A percentile compares a stretch with the other conserved stretches of the same genome.
These are phyloP conservation scores for Bombycilla garrulus DNA, from an alignment of 2,113 vertebrate genomes.

Conservation along the genomic window DNA sequence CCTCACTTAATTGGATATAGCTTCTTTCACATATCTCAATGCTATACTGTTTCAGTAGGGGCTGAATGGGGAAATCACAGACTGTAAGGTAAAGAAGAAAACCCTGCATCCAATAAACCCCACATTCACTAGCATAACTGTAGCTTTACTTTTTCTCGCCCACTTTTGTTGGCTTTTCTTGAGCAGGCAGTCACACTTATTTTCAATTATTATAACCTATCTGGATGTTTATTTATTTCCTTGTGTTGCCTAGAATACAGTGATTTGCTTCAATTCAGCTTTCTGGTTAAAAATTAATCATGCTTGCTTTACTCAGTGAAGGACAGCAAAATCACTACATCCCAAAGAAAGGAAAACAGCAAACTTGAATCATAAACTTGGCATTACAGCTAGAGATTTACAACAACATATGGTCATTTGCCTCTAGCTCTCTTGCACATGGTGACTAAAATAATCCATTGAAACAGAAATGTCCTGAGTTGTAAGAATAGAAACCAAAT, in stretches of 20 bases:
- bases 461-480: background rate
- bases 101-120: background rate
- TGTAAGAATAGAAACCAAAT: background rate
- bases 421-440: background rate
- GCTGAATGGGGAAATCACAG: background rate
- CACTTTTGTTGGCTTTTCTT: background rate
- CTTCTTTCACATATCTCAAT: background rate
- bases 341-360: constrained; percentile 6
- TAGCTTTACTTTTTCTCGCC: background rate
- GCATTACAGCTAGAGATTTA: background rate
- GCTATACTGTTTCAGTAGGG: background rate
- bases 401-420: background rate
- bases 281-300: background rate
- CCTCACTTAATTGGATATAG: background rate
- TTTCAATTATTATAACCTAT: background rate
- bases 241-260: background rate
- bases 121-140: background rate
- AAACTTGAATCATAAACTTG: constrained; percentile 1
- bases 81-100: background rate
- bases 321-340: background rate
- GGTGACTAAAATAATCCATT: constrained; percentile 26
- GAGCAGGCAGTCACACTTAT: background rate
- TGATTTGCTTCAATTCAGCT: constrained; percentile 6
- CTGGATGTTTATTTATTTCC: background rate
- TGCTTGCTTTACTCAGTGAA: background rate